Conservation (phyloP, 1,140 invertebrate genomes). For the Drosophila tristis region DNA sequence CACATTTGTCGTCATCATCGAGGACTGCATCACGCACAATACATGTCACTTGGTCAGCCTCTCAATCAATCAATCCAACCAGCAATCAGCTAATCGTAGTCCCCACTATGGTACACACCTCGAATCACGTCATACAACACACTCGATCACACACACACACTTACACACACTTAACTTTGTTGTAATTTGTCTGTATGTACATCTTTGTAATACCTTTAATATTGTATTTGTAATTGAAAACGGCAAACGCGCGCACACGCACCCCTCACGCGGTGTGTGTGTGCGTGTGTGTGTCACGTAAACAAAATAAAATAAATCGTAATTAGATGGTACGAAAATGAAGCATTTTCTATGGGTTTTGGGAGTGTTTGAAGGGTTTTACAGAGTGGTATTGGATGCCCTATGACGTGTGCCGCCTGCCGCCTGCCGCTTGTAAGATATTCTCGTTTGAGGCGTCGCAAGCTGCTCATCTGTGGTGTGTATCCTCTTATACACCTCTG, state of each 20-base stretch:
- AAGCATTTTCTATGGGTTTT: neutral
- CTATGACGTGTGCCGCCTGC: conserved; percentile 27
- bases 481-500: too few species aligned
- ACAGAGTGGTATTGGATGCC: neutral
- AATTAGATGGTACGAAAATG: conserved; percentile 54
- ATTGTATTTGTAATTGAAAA: conserved; percentile 68
- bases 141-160: conserved; percentile 29
- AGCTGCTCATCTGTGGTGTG: conserved; percentile 9
- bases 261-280: conserved; percentile 1
- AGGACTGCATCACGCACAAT: conserved; percentile 15
- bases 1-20: conserved; percentile 15
- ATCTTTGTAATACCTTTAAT: conserved; percentile 67
- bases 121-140: conserved; percentile 19
- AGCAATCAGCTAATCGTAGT: conserved; percentile 48
- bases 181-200: conserved; percentile 47
- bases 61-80: conserved; percentile 1
- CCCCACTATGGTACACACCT: conserved; percentile 15
- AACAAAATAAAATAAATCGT: conserved; percentile 60
- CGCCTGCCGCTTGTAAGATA: conserved; percentile 48
- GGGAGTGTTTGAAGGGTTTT: neutral
- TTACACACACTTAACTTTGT: conserved; percentile 35
- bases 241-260: neutral
- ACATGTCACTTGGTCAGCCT: conserved; percentile 45
- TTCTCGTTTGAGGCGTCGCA: conserved; percentile 24
- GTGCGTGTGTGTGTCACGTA: conserved; percentile 31